phyloP scores from a whole-genome alignment of 2,113 vertebrate genomes.

The Crypturellus undulatus region DNA sequence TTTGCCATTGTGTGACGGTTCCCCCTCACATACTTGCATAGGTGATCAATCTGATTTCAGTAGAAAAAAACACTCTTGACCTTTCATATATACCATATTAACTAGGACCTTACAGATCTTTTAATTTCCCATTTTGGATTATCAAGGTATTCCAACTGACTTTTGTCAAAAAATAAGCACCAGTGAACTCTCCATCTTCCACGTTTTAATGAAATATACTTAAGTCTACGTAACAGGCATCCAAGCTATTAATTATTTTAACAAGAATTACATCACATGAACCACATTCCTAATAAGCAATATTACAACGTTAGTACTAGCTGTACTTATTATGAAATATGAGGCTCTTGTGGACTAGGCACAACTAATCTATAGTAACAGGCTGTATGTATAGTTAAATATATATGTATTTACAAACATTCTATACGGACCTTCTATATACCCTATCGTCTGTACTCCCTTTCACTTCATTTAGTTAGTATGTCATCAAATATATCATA shows the following conservation, averaged over 20 bases:
- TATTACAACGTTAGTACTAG: not conserved
- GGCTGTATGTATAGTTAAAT: not conserved
- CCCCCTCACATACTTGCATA: accelerated
- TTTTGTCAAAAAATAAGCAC: not conserved
- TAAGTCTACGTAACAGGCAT: not conserved
- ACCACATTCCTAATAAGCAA: not conserved
- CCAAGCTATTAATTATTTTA: not conserved
- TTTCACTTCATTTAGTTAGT: not conserved
- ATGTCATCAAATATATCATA: no score
- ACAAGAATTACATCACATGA: not conserved
- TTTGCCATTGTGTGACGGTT: not conserved
- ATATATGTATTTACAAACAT: not conserved
- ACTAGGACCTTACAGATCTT: not conserved
- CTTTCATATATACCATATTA: not conserved
- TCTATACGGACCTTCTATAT: not conserved
- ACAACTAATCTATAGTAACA: not conserved
- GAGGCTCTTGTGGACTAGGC: not conserved
- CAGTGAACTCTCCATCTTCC: not conserved
- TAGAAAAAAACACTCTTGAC: not conserved
- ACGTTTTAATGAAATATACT: not conserved
- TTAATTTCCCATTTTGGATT: not conserved
- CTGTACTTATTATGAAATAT: not conserved
- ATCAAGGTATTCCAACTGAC: not conserved
- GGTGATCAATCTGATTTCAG: not conserved
- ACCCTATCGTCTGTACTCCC: not conserved